Evolutionary conservation across 92 coral and sea anemone genomes (phyloP).

Genomic region (Siderastrea radians): DNA sequence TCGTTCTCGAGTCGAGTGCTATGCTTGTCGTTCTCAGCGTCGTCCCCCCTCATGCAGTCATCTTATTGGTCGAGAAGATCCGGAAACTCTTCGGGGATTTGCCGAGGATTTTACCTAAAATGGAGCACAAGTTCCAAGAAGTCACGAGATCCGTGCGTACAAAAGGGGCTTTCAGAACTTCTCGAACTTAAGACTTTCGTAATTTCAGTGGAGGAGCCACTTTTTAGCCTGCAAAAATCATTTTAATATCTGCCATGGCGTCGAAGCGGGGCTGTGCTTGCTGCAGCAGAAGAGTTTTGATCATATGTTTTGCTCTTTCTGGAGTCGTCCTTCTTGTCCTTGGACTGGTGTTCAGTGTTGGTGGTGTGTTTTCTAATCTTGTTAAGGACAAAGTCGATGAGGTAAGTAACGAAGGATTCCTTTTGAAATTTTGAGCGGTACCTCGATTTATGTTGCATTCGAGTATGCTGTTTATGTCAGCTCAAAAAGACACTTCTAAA

Average conservation of each 20-base stretch:
- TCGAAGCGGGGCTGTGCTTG: slow-evolving; percentile 44
- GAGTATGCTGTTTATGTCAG: not conserved
- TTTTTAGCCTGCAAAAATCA: too few species aligned
- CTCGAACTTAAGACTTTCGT: too few species aligned
- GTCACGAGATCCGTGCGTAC: not conserved
- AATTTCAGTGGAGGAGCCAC: too few species aligned
- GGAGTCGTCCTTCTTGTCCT: slow-evolving; percentile 64
- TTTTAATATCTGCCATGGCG: slow-evolving; percentile 14
- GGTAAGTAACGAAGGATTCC: slow-evolving; percentile 40
- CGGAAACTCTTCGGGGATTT: not conserved
- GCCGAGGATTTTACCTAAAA: not conserved
- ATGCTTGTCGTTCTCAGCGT: too few species aligned
- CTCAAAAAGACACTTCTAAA: not conserved
- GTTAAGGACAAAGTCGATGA: slow-evolving; percentile 72
- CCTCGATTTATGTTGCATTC: not conserved
- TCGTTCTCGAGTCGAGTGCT: too few species aligned
- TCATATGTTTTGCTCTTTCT: slow-evolving; percentile 40
- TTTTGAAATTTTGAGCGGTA: not conserved
- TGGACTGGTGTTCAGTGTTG: slow-evolving; percentile 75
- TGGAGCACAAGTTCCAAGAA: not conserved
- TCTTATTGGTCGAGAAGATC: not conserved
- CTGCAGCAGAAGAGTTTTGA: slow-evolving; percentile 48
- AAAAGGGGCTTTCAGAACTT: too few species aligned
- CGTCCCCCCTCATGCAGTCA: not conserved
- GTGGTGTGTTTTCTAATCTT: slow-evolving; percentile 63